Conservation (phyloP, 2,888 invertebrate genomes). For the Apoderus coryli region DNA sequence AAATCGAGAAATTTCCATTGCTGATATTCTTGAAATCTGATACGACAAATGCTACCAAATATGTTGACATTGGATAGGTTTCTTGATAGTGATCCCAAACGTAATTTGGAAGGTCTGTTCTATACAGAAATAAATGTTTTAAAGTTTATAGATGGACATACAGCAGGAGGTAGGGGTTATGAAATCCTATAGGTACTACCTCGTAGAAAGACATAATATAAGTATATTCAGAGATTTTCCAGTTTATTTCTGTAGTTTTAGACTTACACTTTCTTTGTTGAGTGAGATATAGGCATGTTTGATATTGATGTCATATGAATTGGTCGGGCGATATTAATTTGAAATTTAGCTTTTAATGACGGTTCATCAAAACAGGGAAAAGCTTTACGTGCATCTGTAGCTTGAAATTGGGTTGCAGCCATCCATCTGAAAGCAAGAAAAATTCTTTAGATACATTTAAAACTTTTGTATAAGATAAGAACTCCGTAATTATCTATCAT, state of each 20-base stretch:
- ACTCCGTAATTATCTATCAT: too few species aligned
- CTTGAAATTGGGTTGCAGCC: slow-evolving; percentile 69
- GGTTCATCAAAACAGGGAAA: slow-evolving; percentile 86
- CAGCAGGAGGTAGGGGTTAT: too few species aligned
- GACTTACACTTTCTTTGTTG: slow-evolving; percentile 18
- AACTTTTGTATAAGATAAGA: too few species aligned
- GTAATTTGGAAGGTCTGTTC: slow-evolving; percentile 44
- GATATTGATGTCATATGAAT: slow-evolving; percentile 60
- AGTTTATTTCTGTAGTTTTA: too few species aligned
- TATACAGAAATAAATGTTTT: too few species aligned
- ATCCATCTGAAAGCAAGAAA: slow-evolving; percentile 48
- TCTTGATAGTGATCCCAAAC: slow-evolving; percentile 64
- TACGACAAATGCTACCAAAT: slow-evolving; percentile 72
- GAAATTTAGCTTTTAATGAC: slow-evolving; percentile 65
- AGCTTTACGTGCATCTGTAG: slow-evolving; percentile 65
- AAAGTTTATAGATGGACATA: too few species aligned
- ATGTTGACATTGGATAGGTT: slow-evolving; percentile 80
- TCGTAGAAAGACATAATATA: too few species aligned
- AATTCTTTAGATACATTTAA: too few species aligned
- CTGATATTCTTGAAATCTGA: slow-evolving; percentile 53
- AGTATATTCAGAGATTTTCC: background rate
- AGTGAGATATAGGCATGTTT: slow-evolving; percentile 49
- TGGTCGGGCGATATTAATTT: slow-evolving; percentile 59
- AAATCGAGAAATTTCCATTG: slow-evolving; percentile 47
- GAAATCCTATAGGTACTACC: too few species aligned